Evolutionary conservation across 2,113 vertebrate genomes (phyloP).

Genomic region (Sarotherodon lohbergeri): DNA sequence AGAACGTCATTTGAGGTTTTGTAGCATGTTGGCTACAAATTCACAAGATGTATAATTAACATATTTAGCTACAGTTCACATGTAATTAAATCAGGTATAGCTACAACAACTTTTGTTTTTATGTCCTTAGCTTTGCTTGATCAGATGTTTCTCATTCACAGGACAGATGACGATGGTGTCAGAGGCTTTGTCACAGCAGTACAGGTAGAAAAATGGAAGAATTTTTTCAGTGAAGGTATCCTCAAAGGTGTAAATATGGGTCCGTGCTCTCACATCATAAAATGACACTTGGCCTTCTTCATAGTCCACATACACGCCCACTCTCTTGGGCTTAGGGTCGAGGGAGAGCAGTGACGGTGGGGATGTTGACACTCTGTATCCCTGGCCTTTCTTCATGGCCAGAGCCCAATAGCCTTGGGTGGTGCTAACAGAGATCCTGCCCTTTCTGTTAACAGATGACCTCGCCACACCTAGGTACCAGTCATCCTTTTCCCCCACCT

Average conservation of each 20-base stretch:
- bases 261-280: conserved; percentile 73
- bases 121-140: conserved; percentile 52
- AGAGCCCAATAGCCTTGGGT: conserved; percentile 77
- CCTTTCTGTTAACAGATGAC: conserved; percentile 72
- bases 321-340: conserved; percentile 66
- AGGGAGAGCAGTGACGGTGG: conserved; percentile 62
- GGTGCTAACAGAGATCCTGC: conserved; percentile 66
- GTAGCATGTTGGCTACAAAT: neutral
- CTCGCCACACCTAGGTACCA: conserved; percentile 75
- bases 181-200: conserved; percentile 76
- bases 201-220: conserved; percentile 81
- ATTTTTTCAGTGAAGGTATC: conserved; percentile 79
- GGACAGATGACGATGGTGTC: conserved; percentile 69
- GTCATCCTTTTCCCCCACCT: conserved; percentile 77
- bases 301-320: conserved; percentile 84
- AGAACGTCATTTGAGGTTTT: neutral
- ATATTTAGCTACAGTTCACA: neutral
- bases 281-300: conserved; percentile 85
- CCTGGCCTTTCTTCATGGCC: conserved; percentile 75
- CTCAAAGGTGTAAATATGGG: conserved; percentile 80
- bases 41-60: neutral
- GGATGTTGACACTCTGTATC: conserved; percentile 67
- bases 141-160: conserved; percentile 19
- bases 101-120: neutral
- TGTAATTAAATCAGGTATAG: accelerated